Evolutionary conservation across 2,797 vertebrate genomes (phyloP).

Genomic region (Caiman crocodilus): DNA sequence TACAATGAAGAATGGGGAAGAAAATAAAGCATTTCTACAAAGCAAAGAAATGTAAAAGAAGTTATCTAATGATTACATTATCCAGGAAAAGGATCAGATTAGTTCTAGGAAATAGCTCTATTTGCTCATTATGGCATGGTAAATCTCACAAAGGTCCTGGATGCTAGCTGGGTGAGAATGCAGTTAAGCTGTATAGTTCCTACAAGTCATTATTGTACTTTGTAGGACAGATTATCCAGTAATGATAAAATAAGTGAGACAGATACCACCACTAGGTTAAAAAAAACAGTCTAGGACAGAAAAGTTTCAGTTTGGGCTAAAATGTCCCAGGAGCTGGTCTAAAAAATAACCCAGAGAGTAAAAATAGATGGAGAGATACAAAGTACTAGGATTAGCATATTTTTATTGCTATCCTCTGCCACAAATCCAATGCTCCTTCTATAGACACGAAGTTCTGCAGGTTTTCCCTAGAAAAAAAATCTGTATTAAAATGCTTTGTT

Average conservation of each 20-base stretch:
- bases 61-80: not conserved
- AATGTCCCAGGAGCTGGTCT: not conserved
- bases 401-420: not conserved
- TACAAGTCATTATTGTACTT: conserved; percentile 11
- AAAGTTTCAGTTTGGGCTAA: not conserved
- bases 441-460: not conserved
- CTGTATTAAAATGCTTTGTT: rapidly evolving
- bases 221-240: conserved; percentile 18
- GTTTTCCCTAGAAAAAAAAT: not conserved
- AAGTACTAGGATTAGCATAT: not conserved
- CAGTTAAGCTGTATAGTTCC: conserved; percentile 7
- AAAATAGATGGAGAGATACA: rapidly evolving
- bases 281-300: conserved; percentile 16
- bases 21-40: not conserved
- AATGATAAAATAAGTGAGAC: not conserved
- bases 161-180: not conserved
- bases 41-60: not conserved
- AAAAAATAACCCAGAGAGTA: not conserved
- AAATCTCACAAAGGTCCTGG: not conserved
- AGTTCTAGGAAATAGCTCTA: not conserved
- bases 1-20: not conserved
- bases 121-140: not conserved
- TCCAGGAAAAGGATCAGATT: not conserved
- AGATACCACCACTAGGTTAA: not conserved
- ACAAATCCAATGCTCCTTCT: not conserved